phyloP scores from a whole-genome alignment of 2,888 invertebrate genomes.

The Orthosia gothica region DNA sequence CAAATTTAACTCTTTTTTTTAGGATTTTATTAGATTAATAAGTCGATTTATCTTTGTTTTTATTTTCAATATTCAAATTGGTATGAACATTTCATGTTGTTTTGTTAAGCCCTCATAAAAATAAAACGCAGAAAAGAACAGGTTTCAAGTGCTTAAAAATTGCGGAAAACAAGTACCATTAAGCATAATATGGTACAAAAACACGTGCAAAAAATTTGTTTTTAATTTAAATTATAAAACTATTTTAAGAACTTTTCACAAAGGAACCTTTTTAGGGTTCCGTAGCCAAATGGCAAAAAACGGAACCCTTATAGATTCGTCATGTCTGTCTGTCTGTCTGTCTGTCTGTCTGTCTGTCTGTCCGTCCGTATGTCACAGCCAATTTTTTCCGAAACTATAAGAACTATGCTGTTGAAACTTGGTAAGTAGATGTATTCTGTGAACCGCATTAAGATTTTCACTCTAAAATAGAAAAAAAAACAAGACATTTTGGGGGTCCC shows the following conservation, averaged over 20 bases:
- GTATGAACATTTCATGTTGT: neutral
- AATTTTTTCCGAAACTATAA: too few species aligned
- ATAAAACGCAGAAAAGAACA: neutral
- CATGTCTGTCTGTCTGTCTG: too few species aligned
- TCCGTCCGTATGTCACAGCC: too few species aligned
- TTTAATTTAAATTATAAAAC: constrained; percentile 13
- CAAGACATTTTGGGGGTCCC: too few species aligned
- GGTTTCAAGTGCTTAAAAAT: neutral
- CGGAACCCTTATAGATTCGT: too few species aligned
- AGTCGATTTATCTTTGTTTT: neutral
- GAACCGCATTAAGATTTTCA: too few species aligned
- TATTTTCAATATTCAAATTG: neutral
- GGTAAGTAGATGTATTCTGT: too few species aligned
- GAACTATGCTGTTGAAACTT: too few species aligned
- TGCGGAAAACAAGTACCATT: neutral
- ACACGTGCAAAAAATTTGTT: neutral
- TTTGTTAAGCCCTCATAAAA: too few species aligned
- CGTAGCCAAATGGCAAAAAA: too few species aligned
- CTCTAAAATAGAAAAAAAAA: too few species aligned
- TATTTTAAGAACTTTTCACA: constrained; percentile 16
- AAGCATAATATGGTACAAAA: neutral
- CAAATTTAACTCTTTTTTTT: constrained; percentile 4
- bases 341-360: too few species aligned
- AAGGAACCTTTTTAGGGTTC: constrained; percentile 1
- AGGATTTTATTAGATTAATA: neutral